These are phyloP conservation scores for Fregetta grallaria DNA, from an alignment of 2,113 vertebrate genomes.

Conservation along the genomic window DNA sequence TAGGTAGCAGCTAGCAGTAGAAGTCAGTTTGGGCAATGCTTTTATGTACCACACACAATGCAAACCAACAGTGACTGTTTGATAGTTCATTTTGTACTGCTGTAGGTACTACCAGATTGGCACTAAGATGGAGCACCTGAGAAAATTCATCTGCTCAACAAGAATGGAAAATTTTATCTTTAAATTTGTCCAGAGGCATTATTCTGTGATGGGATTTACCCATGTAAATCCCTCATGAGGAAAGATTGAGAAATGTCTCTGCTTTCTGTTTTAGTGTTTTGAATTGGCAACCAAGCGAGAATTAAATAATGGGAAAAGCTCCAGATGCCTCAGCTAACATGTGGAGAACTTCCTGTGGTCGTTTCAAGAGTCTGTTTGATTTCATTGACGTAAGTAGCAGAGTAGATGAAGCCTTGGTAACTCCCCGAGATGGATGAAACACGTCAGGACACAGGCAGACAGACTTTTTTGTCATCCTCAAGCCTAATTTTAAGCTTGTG, in stretches of 20 bases:
- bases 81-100: neutral
- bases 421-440: slow-evolving; percentile 20
- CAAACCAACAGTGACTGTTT: neutral
- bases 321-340: slow-evolving; percentile 37
- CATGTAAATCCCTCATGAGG: neutral
- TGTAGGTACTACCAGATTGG: neutral
- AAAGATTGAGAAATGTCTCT: slow-evolving; percentile 48
- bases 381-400: slow-evolving; percentile 7
- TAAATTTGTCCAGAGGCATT: neutral
- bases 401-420: neutral
- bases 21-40: neutral
- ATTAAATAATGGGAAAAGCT: slow-evolving; percentile 35
- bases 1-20: neutral
- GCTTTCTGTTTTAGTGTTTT: slow-evolving; percentile 37
- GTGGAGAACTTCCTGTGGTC: slow-evolving; percentile 45
- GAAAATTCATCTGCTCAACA: neutral
- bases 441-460: slow-evolving; percentile 16
- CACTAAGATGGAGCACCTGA: neutral
- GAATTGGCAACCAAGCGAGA: slow-evolving; percentile 32
- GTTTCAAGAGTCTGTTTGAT: slow-evolving; percentile 25
- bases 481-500: slow-evolving; percentile 49
- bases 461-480: slow-evolving; percentile 37
- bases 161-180: neutral
- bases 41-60: neutral
- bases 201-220: slow-evolving; percentile 7